Conservation (phyloP, 2,113 vertebrate species). For the Callipepla squamata region DNA sequence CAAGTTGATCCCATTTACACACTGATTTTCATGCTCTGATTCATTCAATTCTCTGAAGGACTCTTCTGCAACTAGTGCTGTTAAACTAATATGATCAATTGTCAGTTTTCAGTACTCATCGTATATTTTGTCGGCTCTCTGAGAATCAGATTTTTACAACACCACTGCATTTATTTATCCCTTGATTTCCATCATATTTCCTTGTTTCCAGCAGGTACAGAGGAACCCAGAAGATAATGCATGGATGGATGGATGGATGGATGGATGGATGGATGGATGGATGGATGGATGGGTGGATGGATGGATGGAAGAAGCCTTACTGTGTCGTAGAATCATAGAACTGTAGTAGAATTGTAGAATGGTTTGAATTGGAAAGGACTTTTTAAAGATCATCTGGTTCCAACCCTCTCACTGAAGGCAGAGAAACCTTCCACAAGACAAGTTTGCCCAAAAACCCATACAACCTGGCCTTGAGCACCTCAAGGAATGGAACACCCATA, state of each 20-base stretch:
- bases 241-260: neutral
- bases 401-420: neutral
- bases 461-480: neutral
- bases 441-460: neutral
- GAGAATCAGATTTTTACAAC: neutral
- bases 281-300: neutral
- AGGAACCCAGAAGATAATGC: neutral
- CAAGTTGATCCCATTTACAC: neutral
- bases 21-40: slow-evolving; percentile 32
- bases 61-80: slow-evolving; percentile 57
- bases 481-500: neutral
- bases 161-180: neutral
- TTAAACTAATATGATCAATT: slow-evolving; percentile 23
- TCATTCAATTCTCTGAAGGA: slow-evolving; percentile 35
- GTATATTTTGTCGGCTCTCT: neutral
- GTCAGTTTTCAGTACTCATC: neutral
- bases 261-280: neutral
- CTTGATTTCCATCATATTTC: neutral
- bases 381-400: neutral
- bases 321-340: neutral
- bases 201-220: neutral
- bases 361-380: neutral
- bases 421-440: neutral
- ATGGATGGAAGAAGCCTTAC: neutral
- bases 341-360: neutral